Percentiles rank a stretch among this genome's conserved stretches.
phyloP scores from a whole-genome alignment of 2,797 vertebrate genomes.

The Catostomus latipinnis region DNA sequence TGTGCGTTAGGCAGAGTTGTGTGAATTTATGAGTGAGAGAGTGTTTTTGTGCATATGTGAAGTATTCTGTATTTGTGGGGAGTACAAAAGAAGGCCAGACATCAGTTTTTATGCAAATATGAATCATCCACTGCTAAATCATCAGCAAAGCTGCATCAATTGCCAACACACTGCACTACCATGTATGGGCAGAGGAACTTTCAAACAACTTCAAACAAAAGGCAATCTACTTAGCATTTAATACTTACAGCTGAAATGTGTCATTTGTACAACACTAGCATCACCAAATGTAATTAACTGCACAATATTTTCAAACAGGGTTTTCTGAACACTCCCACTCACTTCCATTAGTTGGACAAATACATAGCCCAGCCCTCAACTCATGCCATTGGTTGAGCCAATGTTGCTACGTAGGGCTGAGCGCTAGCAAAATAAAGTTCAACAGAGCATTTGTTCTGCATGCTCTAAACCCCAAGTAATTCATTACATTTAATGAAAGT shows the following conservation, averaged over 20 bases:
- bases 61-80: not conserved
- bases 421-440: too few relatives aligned
- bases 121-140: not conserved
- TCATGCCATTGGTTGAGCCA: too few relatives aligned
- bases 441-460: too few relatives aligned
- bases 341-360: too few relatives aligned
- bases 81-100: constrained; percentile 5
- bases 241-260: constrained; percentile 1
- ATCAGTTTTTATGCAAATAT: not conserved
- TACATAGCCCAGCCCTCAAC: too few relatives aligned
- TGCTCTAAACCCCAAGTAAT: too few relatives aligned
- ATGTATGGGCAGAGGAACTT: not conserved
- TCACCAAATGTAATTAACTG: too few relatives aligned
- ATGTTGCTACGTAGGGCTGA: too few relatives aligned
- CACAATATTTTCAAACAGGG: too few relatives aligned
- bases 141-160: constrained; percentile 17
- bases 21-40: not conserved
- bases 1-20: not conserved
- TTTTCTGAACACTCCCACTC: too few relatives aligned
- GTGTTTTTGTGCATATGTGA: not conserved
- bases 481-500: too few relatives aligned
- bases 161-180: not conserved
- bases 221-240: not conserved
- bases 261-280: too few relatives aligned
- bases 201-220: not conserved